Conservation (phyloP, 2,797 vertebrate genomes). For the Alosa sapidissima region DNA sequence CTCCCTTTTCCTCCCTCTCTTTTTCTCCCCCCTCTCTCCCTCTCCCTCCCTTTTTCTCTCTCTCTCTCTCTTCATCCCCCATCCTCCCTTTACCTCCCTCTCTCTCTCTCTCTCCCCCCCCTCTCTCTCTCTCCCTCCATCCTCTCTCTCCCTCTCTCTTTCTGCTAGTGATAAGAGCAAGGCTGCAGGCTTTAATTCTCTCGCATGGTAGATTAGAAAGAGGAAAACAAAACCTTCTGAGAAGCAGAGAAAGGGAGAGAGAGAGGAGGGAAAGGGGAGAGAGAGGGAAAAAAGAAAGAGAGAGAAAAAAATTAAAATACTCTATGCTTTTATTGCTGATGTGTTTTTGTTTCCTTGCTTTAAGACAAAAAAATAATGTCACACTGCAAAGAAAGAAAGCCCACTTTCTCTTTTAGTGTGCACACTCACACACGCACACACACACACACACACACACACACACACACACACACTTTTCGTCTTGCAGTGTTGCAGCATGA, state of each 20-base stretch:
- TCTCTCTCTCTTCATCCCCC: conserved; percentile 43
- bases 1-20: conserved; percentile 41
- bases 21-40: conserved; percentile 39
- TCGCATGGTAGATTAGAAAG: conserved; percentile 67
- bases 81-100: conserved; percentile 46
- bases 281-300: not conserved
- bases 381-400: no score
- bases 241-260: conserved; percentile 23
- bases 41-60: conserved; percentile 27
- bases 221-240: conserved; percentile 50
- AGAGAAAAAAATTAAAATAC: conserved; percentile 45
- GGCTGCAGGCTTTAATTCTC: conserved; percentile 69
- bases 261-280: not conserved
- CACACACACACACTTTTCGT: not conserved
- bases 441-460: not conserved
- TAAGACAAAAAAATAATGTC: not conserved
- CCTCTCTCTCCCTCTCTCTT: conserved; percentile 44
- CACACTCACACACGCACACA: no score
- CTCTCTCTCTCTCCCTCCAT: conserved; percentile 32
- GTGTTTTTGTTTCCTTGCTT: not conserved
- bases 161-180: conserved; percentile 62
- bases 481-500: not conserved
- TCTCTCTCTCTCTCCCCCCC: not conserved
- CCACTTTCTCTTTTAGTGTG: no score
- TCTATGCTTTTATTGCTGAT: conserved; percentile 53